A percentile compares a stretch with the other conserved stretches of the same genome.
phyloP scores from a whole-genome alignment of 2,797 vertebrate genomes.

The Sebastes trivittatus region DNA sequence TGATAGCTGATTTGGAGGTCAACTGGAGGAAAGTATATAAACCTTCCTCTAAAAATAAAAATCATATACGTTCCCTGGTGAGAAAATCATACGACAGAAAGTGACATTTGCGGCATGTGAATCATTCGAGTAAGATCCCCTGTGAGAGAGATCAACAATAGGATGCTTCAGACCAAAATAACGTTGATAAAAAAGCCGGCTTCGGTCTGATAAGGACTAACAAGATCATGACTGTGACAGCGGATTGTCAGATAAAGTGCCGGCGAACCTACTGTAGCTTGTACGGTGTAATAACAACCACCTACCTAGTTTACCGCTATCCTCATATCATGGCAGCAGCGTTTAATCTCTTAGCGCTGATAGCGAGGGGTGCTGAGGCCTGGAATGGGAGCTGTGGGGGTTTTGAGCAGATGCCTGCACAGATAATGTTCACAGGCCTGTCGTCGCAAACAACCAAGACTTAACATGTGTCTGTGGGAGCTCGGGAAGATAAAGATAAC shows the following conservation, averaged over 20 bases:
- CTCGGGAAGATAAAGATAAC: slow-evolving; percentile 47
- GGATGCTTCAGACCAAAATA: slow-evolving; percentile 39
- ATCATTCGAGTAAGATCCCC: not conserved
- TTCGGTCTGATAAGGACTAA: slow-evolving; percentile 36
- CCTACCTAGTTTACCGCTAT: slow-evolving; percentile 15
- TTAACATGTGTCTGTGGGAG: slow-evolving; percentile 25
- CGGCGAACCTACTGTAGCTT: slow-evolving; percentile 22
- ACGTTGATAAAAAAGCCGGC: slow-evolving; percentile 20
- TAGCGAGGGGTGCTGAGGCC: slow-evolving; percentile 47
- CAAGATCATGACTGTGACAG: slow-evolving; percentile 46
- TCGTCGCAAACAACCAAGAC: slow-evolving; percentile 55
- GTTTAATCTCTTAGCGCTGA: slow-evolving; percentile 56
- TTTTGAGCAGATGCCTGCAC: slow-evolving; percentile 43
- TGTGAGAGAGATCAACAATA: slow-evolving; percentile 21
- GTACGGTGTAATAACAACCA: slow-evolving; percentile 33
- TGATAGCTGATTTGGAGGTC: slow-evolving; percentile 44
- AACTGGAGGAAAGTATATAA: slow-evolving; percentile 36
- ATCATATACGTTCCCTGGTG: slow-evolving; percentile 6
- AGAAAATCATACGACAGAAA: slow-evolving; percentile 8
- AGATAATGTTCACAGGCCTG: slow-evolving; percentile 56
- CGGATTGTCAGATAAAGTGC: slow-evolving; percentile 29
- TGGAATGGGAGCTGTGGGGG: slow-evolving; percentile 42
- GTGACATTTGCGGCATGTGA: slow-evolving; percentile 30
- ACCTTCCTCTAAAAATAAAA: slow-evolving; percentile 31
- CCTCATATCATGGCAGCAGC: slow-evolving; percentile 26